Evolutionary conservation across 2,888 invertebrate species (phyloP), one percentile per base, ranked within the genome.

Genomic region (Chrysolina haemoptera): DNA sequence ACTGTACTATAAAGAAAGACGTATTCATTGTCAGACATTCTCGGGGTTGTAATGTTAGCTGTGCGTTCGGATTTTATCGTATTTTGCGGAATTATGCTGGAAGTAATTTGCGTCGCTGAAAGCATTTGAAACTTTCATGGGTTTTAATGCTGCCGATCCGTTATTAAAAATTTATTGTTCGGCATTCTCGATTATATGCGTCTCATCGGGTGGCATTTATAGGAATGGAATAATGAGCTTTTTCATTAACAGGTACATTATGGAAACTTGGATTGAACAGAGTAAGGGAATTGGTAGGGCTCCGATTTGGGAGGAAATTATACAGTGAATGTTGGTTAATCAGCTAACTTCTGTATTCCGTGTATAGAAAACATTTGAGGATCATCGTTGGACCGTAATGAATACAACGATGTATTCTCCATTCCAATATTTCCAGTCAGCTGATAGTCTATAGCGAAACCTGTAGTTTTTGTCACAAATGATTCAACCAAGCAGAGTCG

Each of bases 1-100:
- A n/a, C n/a, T n/a, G n/a, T n/a, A n/a, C n/a, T n/a, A n/a, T 41
- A 62, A 68, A 74, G 74, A 70, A 71, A n/a, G 74, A 74, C 67
- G 74, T 75, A 75, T 75, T 75, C 65, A 75, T 75, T 69, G 62
- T 71, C 64, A 12, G 65, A 22, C 68, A 71, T 71, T 71, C 64
- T 55, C 41, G 64, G 65, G 65, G 53, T 55, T 53, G 53, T 53
- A 35, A 53, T 63, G 73, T 73, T 67, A 16, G 40, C 27, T 22
- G 59, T 27, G 35, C 59, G 59, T 59, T 18, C 14, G 70, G 70
- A 73, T 73, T 66, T 73, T 70, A 70, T 70, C 69, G 40, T 43
- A 16, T 64, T 46, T 68, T 59, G 69, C 55, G 27, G 66, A 59
- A 27, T 27, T 27, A 59, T 59, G n/a, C 14, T 2, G 59, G 59